These are phyloP conservation scores for Sclerurus mexicanus DNA, from an alignment of 2,113 vertebrate genomes.

Conservation along the genomic window DNA sequence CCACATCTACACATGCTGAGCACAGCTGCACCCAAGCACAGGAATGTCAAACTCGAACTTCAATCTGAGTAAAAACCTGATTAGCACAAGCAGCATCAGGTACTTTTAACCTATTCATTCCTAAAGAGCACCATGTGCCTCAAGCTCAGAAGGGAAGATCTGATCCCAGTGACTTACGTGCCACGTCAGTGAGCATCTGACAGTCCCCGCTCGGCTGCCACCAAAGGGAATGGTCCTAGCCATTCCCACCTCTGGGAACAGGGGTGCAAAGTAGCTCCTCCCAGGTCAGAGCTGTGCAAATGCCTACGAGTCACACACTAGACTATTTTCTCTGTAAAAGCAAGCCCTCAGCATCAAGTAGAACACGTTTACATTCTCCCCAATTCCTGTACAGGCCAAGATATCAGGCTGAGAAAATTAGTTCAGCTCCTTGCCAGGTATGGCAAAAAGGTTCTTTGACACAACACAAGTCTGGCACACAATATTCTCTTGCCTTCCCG, in stretches of 20 bases:
- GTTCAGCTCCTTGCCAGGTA: neutral
- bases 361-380: neutral
- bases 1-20: rapidly evolving
- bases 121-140: neutral
- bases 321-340: neutral
- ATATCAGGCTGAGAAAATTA: neutral
- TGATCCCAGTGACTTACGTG: neutral
- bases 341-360: neutral
- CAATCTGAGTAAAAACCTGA: neutral
- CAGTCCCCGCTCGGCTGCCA: neutral
- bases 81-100: neutral
- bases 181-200: neutral
- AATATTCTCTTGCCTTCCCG: neutral
- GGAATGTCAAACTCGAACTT: neutral
- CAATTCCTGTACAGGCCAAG: neutral
- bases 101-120: neutral
- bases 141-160: neutral
- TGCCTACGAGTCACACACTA: neutral
- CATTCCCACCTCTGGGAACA: neutral
- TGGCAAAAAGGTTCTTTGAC: neutral
- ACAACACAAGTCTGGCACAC: neutral
- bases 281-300: neutral
- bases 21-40: neutral
- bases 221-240: neutral
- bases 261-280: neutral